phyloP scores from a whole-genome alignment of 2,888 invertebrate species.

The Mythimna ferrago region DNA sequence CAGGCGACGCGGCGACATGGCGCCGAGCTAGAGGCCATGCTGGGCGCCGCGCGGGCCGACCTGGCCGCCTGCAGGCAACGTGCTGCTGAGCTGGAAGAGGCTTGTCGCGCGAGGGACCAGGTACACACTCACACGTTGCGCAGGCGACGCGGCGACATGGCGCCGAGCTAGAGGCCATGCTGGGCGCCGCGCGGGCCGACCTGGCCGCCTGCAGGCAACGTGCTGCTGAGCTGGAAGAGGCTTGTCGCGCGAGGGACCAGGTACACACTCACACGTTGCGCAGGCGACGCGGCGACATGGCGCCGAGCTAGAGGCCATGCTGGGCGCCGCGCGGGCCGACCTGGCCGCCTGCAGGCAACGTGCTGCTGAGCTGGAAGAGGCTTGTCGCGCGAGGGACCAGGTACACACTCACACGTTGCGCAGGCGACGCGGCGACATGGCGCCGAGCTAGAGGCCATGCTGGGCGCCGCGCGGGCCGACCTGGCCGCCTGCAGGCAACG shows the following conservation, averaged over 20 bases:
- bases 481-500: slow-evolving; percentile 94
- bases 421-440: slow-evolving; percentile 90
- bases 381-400: slow-evolving; percentile 92
- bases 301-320: too few relatives aligned
- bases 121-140: slow-evolving; percentile 91
- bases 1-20: background rate
- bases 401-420: slow-evolving; percentile 91
- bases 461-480: slow-evolving; percentile 96
- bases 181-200: slow-evolving; percentile 95
- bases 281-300: slow-evolving; percentile 90
- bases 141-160: slow-evolving; percentile 94
- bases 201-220: slow-evolving; percentile 94
- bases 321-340: too few relatives aligned
- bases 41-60: too few relatives aligned
- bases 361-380: slow-evolving; percentile 95
- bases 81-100: slow-evolving; percentile 92
- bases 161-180: slow-evolving; percentile 96
- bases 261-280: slow-evolving; percentile 91
- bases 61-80: slow-evolving; percentile 91
- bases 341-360: slow-evolving; percentile 92
- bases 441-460: slow-evolving; percentile 87
- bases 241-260: slow-evolving; percentile 92
- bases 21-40: too few relatives aligned
- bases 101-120: slow-evolving; percentile 92
- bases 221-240: slow-evolving; percentile 95